A percentile compares a stretch with the other conserved stretches of the same genome.
Evolutionary conservation across 1,140 invertebrate species (phyloP).

Genomic region (Alviniconcha marisindica): DNA sequence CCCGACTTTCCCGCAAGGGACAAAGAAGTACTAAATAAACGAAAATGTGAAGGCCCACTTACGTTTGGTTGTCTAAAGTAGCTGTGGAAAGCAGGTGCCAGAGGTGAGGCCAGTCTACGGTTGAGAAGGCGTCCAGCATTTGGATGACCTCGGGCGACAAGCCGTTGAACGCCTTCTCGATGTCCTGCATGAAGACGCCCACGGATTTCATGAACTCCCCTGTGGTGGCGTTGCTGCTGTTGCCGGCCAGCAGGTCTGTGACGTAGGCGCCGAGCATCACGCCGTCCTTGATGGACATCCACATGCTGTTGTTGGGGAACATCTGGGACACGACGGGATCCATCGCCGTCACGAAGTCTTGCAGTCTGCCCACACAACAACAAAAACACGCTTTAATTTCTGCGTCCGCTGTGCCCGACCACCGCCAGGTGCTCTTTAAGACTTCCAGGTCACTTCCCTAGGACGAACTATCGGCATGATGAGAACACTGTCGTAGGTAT

Average conservation of each 20-base stretch:
- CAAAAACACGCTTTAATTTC: too few species aligned
- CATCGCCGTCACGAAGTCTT: background rate
- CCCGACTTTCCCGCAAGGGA: background rate
- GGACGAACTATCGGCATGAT: too few species aligned
- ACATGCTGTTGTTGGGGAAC: conserved; percentile 28
- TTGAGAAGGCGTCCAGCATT: background rate
- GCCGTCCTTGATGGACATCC: conserved; percentile 20
- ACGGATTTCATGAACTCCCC: background rate
- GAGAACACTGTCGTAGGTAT: too few species aligned
- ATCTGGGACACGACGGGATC: conserved; percentile 16
- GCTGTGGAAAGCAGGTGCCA: background rate
- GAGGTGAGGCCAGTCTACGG: background rate
- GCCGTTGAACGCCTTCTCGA: background rate
- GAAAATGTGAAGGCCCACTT: background rate
- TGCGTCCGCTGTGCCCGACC: too few species aligned
- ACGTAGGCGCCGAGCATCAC: background rate
- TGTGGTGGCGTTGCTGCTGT: background rate
- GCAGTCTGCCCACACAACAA: too few species aligned
- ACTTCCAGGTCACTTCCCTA: too few species aligned
- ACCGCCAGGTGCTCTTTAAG: too few species aligned
- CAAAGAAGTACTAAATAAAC: background rate
- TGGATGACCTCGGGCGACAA: background rate
- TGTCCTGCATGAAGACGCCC: background rate
- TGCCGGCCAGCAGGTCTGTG: background rate
- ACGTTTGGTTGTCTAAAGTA: background rate